phyloP scores from a whole-genome alignment of 2,888 invertebrate genomes.

The Archaeoteleia sp. region DNA sequence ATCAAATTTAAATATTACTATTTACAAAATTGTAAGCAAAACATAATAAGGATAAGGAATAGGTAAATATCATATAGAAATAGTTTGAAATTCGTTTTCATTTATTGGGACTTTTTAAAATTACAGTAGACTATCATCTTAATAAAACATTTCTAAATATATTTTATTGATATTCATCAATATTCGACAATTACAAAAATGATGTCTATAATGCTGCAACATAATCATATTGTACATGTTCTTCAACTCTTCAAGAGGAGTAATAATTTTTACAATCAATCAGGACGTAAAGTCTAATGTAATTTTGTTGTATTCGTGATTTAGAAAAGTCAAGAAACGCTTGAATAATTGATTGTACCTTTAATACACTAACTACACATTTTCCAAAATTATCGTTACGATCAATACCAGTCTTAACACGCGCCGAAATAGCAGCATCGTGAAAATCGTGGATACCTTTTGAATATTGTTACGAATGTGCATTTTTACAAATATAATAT shows the following conservation, averaged over 20 bases:
- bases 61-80: no score
- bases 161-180: constrained; percentile 53
- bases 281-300: no score
- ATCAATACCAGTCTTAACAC: constrained; percentile 46
- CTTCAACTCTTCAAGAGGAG: constrained; percentile 32
- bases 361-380: constrained; percentile 15
- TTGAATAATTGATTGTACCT: not conserved
- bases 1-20: no score
- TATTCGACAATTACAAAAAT: constrained; percentile 52
- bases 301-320: constrained; percentile 12
- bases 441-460: constrained; percentile 38
- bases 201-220: constrained; percentile 50
- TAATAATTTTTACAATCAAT: no score
- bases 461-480: constrained; percentile 39
- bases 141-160: constrained; percentile 52
- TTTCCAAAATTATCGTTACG: constrained; percentile 26
- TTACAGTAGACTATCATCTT: constrained; percentile 17
- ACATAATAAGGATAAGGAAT: no score
- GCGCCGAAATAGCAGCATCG: constrained; percentile 29
- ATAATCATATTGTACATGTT: constrained; percentile 51
- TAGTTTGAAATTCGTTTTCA: no score
- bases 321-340: constrained; percentile 21
- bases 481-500: constrained; percentile 50
- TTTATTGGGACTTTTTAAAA: no score
- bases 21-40: no score